Evolutionary conservation across 2,888 invertebrate genomes (phyloP).

Genomic region (Linyphia triangularis): DNA sequence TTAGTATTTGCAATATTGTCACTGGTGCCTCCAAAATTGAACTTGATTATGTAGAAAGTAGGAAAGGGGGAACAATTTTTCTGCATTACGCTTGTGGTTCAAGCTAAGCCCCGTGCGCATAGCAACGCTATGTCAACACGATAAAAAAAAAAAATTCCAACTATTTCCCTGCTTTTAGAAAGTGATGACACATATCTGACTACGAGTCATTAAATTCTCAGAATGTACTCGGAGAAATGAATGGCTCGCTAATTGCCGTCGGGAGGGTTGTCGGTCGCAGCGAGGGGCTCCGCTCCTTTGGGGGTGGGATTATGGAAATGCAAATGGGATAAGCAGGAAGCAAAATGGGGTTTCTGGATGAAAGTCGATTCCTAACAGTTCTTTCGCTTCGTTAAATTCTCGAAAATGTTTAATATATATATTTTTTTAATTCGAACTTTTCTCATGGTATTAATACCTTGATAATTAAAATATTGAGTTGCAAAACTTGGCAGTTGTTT

Average conservation of each 20-base stretch:
- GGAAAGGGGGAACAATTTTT: neutral
- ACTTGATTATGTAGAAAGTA: neutral
- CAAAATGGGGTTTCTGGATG: slow-evolving; percentile 13
- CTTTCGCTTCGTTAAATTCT: neutral
- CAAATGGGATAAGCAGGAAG: slow-evolving; percentile 26
- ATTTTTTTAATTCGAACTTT: neutral
- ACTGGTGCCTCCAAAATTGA: neutral
- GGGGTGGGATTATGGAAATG: slow-evolving; percentile 1
- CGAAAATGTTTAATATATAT: neutral
- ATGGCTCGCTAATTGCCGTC: slow-evolving; percentile 16
- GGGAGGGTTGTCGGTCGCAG: neutral
- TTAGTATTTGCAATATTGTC: too few species aligned
- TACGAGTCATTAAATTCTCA: slow-evolving; percentile 27
- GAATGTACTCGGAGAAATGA: neutral
- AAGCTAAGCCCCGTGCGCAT: neutral
- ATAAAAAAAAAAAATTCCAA: neutral
- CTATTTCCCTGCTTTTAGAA: neutral
- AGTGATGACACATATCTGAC: slow-evolving; percentile 31
- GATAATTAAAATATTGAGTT: too few species aligned
- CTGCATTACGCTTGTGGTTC: neutral
- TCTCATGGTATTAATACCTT: neutral
- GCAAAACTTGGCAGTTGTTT: too few species aligned
- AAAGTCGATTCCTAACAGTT: neutral
- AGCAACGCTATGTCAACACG: slow-evolving; percentile 39
- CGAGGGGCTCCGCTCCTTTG: neutral